phyloP scores from a whole-genome alignment of 2,888 invertebrate genomes.

The Erebia ligea region DNA sequence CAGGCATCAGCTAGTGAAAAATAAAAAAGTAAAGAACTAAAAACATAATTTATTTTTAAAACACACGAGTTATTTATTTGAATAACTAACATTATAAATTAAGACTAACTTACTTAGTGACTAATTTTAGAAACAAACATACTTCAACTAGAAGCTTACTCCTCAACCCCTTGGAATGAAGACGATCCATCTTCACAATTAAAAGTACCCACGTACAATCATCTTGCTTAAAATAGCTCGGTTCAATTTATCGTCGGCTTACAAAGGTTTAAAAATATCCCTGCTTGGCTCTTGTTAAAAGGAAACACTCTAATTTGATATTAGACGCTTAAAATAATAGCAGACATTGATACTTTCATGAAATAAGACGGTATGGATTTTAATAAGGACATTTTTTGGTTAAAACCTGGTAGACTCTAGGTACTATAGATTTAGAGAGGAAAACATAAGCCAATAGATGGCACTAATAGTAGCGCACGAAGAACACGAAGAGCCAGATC shows the following conservation, averaged over 20 bases:
- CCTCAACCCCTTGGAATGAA: constrained; percentile 30
- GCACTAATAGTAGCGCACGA: too few species aligned
- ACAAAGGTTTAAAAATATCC: constrained; percentile 32
- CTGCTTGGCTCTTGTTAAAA: not conserved
- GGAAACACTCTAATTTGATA: not conserved
- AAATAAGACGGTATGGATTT: not conserved
- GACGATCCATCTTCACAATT: constrained; percentile 35
- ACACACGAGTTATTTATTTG: not conserved
- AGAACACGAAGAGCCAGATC: too few species aligned
- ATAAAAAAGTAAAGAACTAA: not conserved
- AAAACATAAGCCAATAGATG: too few species aligned
- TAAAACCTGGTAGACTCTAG: too few species aligned
- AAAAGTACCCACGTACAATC: constrained; percentile 27
- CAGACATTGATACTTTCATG: not conserved
- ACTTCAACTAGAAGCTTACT: not conserved
- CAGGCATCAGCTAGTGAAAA: too few species aligned
- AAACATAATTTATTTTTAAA: not conserved
- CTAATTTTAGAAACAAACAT: not conserved
- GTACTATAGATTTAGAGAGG: too few species aligned
- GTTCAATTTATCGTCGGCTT: constrained; percentile 34
- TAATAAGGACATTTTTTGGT: too few species aligned
- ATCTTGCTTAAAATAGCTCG: constrained; percentile 29
- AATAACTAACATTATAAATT: not conserved
- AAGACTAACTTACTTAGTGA: not conserved
- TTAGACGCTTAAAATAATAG: not conserved